Base-by-base conservation (phyloP, 2,113 vertebrate species). In the Poeciliopsis prolifica region DNA sequence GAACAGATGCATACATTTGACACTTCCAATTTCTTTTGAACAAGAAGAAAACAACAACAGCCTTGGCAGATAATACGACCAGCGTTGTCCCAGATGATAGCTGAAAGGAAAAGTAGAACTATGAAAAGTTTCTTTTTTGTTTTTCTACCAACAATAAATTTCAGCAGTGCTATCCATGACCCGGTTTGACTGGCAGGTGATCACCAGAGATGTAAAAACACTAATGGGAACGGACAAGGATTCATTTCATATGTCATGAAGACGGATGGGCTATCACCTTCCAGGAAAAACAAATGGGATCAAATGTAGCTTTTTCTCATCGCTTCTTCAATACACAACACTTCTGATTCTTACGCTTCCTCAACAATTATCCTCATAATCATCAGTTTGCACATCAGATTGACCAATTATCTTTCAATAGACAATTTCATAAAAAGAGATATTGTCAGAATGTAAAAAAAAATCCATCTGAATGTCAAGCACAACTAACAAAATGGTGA, bases 141-240 rank as follows among this genome's bases (percentile, higher is more conserved):
- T n/a, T n/a, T 17, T 11, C 24, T 24, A 17, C 48, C 71, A 75
- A 74, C 67, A 81, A 64, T 51, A 51, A 51, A 81, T 69, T 75
- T 1, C 33, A 69, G 61, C 67, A 29, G 19, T 17, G 48, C 64
- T 62, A 40, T 42, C 28, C 26, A 22, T 48, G 78, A 74, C 66
- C 54, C 13, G 9, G n/a, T 72, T 40, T 90, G 82, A 90, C 30
- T 85, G 85, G 78, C 83, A 80, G 81, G 33, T 68, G 44, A 76
- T 86, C 77, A 68, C 35, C 54, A 64, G 72, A 60, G 75, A 61
- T 10, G 51, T 54, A 75, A 51, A 63, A 28, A 66, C 28, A 62
- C 42, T 69, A 37, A 61, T 26, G 65, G 61, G 44, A 66, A 42
- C 28, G 60, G 40, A 74, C 13, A 0, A 30, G 61, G 40, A 75